phyloP scores from a whole-genome alignment of 2,797 vertebrate species.

The Melanotaenia maccullochi region DNA sequence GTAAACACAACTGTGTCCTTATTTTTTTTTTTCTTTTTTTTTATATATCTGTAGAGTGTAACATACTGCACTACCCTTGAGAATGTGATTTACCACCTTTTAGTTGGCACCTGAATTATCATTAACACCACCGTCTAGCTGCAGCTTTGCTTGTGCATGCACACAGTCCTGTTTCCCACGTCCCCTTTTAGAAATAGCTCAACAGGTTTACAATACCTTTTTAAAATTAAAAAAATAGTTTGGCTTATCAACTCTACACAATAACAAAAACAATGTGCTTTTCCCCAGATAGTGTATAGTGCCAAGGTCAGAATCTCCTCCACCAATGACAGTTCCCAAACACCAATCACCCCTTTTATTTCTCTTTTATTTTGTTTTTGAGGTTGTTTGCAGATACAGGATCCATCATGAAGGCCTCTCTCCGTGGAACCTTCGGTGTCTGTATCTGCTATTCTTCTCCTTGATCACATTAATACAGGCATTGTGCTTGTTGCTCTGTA shows the following conservation, averaged over 20 bases:
- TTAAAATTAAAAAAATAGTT: slow-evolving; percentile 94
- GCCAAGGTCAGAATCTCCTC: slow-evolving; percentile 72
- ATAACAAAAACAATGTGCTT: slow-evolving; percentile 87
- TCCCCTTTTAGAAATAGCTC: slow-evolving; percentile 75
- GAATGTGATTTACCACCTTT: slow-evolving; percentile 34
- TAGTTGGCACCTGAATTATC: slow-evolving; percentile 75
- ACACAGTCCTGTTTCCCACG: slow-evolving; percentile 68
- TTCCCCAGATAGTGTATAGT: slow-evolving; percentile 80
- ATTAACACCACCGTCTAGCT: slow-evolving; percentile 43
- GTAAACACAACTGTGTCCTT: slow-evolving; percentile 66
- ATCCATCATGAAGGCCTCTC: slow-evolving; percentile 70
- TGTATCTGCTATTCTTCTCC: slow-evolving; percentile 91
- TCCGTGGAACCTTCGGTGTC: slow-evolving; percentile 92
- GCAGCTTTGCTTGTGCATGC: slow-evolving; percentile 82
- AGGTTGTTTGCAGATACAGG: slow-evolving; percentile 28
- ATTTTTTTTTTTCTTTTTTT: neutral
- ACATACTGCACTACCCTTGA: slow-evolving; percentile 38
- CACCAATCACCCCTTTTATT: neutral
- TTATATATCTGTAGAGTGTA: slow-evolving; percentile 34
- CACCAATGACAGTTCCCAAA: slow-evolving; percentile 40
- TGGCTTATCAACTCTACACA: slow-evolving; percentile 80
- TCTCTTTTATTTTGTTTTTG: neutral
- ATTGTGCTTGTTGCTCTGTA: slow-evolving; percentile 99
- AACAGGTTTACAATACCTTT: slow-evolving; percentile 79
- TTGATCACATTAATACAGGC: slow-evolving; percentile 92